A percentile compares a stretch with the other conserved stretches of the same genome.
Conservation (phyloP, 2,888 invertebrate genomes). For the Oegoconia quadripuncta region DNA sequence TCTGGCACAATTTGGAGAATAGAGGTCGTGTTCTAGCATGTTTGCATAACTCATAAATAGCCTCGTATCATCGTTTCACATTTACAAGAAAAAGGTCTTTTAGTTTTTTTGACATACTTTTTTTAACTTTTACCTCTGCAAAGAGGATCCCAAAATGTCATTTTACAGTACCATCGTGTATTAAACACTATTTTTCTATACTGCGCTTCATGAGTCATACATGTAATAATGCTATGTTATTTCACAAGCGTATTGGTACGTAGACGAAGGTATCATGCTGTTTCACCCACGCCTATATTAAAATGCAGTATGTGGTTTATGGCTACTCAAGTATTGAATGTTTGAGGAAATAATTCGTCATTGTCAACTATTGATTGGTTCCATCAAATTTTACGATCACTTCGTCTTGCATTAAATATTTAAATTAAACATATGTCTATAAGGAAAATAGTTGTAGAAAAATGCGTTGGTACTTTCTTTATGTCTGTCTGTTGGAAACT, state of each 20-base stretch:
- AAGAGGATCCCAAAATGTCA: too few species aligned
- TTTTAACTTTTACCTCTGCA: too few species aligned
- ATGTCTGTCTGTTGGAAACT: too few species aligned
- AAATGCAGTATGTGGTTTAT: constrained; percentile 44
- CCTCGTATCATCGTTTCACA: too few species aligned
- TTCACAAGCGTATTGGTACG: constrained; percentile 50
- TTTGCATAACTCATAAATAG: too few species aligned
- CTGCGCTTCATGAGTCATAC: constrained; percentile 35
- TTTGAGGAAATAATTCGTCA: constrained; percentile 64
- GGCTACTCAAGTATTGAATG: constrained; percentile 30
- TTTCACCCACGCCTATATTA: constrained; percentile 49
- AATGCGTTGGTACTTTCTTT: too few species aligned
- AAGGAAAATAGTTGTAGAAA: neutral
- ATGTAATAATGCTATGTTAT: constrained; percentile 34
- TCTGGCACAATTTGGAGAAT: too few species aligned
- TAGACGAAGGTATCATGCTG: constrained; percentile 42
- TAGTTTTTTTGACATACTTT: neutral
- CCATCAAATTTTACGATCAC: constrained; percentile 43
- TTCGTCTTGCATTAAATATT: neutral
- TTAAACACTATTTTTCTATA: constrained; percentile 11
- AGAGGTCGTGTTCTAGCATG: too few species aligned
- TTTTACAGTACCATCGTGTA: neutral
- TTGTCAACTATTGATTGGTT: constrained; percentile 59
- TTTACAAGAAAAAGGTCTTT: too few species aligned
- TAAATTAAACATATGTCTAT: neutral